Evolutionary conservation across 2,797 vertebrate genomes (phyloP).

Genomic region (Neomorphus geoffroyi): DNA sequence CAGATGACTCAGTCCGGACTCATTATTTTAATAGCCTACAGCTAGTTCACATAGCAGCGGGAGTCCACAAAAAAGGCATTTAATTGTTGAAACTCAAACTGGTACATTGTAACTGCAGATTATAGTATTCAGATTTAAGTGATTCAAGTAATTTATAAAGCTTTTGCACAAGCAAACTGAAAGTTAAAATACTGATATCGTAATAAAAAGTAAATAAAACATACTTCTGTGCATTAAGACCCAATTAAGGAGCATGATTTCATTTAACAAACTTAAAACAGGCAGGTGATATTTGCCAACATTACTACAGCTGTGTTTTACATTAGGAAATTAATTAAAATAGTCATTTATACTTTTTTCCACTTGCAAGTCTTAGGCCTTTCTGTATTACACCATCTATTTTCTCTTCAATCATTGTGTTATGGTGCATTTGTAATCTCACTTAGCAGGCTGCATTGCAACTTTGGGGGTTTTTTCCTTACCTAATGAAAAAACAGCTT

Average conservation of each 20-base stretch:
- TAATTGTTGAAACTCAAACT: constrained; percentile 79
- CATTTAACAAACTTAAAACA: constrained; percentile 75
- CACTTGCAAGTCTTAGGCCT: constrained; percentile 64
- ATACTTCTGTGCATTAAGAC: constrained; percentile 74
- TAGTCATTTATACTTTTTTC: constrained; percentile 74
- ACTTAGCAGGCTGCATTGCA: constrained; percentile 23
- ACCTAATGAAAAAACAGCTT: constrained; percentile 58
- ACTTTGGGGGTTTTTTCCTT: background rate
- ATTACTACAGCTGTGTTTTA: constrained; percentile 79
- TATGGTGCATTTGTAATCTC: constrained; percentile 14
- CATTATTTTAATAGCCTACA: constrained; percentile 83
- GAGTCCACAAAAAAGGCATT: constrained; percentile 79
- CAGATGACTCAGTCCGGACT: constrained; percentile 79
- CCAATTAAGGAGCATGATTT: constrained; percentile 80
- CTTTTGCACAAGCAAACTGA: constrained; percentile 71
- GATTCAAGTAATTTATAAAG: constrained; percentile 79
- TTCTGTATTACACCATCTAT: constrained; percentile 69
- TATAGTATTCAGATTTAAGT: constrained; percentile 72
- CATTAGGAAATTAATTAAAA: constrained; percentile 84
- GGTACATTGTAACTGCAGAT: constrained; percentile 73
- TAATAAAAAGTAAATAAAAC: constrained; percentile 80
- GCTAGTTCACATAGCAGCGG: constrained; percentile 79
- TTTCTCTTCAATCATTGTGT: constrained; percentile 64
- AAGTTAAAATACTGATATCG: constrained; percentile 77
- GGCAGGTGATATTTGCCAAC: constrained; percentile 75